These are phyloP conservation scores for Dasypolia templi DNA, from an alignment of 2,888 invertebrate genomes.

Conservation along the genomic window DNA sequence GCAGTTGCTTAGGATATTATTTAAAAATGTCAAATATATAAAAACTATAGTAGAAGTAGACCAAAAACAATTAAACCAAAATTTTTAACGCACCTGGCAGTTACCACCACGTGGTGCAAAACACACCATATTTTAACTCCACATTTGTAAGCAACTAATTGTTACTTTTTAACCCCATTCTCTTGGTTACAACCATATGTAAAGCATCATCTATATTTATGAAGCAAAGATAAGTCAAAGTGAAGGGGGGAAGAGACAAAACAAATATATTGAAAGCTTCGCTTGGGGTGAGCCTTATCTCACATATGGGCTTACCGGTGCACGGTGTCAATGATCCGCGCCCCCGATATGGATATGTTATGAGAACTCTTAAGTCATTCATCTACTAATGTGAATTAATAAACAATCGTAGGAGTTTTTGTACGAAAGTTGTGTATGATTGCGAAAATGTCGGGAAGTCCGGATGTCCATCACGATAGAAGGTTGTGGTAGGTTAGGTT, in stretches of 20 bases:
- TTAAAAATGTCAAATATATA: neutral
- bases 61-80: neutral
- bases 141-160: slow-evolving; percentile 19
- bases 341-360: slow-evolving; percentile 65
- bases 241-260: slow-evolving; percentile 56
- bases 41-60: neutral
- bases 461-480: neutral
- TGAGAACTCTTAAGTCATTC: slow-evolving; percentile 45
- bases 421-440: neutral
- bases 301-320: slow-evolving; percentile 74
- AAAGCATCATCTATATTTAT: slow-evolving; percentile 58
- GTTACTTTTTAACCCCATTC: slow-evolving; percentile 46
- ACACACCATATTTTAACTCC: neutral
- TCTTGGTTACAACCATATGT: slow-evolving; percentile 30
- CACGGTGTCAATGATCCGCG: slow-evolving; percentile 80
- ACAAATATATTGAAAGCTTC: slow-evolving; percentile 69
- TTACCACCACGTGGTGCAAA: slow-evolving; percentile 14
- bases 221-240: slow-evolving; percentile 56
- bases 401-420: slow-evolving; percentile 35
- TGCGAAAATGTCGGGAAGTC: slow-evolving; percentile 19
- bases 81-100: neutral
- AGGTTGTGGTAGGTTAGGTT: slow-evolving; percentile 48
- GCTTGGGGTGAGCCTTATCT: slow-evolving; percentile 75
- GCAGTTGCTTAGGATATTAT: neutral
- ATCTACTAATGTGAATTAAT: slow-evolving; percentile 32